phyloP scores from a whole-genome alignment of 1,140 invertebrate species.

The Drosophila pseudoobscura region DNA sequence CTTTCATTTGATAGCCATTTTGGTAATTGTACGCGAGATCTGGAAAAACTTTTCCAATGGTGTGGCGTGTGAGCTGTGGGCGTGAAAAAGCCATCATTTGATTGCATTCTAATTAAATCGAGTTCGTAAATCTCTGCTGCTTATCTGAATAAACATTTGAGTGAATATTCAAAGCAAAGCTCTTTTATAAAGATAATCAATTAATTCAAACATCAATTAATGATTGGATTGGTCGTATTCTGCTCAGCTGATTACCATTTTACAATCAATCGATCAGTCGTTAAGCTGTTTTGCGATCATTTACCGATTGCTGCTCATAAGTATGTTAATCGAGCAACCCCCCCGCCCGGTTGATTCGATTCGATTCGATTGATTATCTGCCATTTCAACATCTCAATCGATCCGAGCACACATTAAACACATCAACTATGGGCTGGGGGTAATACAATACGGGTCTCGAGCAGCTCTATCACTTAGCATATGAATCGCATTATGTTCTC shows the following conservation, averaged over 20 bases:
- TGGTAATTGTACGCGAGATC: no score
- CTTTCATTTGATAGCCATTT: no score
- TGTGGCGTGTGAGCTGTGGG: no score
- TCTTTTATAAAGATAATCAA: conserved; percentile 8
- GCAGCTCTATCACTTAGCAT: conserved; percentile 48
- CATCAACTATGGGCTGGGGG: conserved; percentile 19
- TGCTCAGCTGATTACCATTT: conserved; percentile 26
- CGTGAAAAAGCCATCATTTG: no score
- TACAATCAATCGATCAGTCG: conserved; percentile 43
- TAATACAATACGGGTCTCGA: background rate
- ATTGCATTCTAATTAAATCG: no score
- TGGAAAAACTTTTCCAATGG: no score
- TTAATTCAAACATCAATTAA: conserved; percentile 24
- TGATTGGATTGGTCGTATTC: conserved; percentile 11
- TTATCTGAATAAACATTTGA: no score
- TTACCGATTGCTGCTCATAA: conserved; percentile 22
- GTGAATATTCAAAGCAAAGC: background rate
- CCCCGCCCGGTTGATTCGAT: background rate
- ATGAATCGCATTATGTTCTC: conserved; percentile 52
- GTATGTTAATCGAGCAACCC: conserved; percentile 32
- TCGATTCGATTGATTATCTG: conserved; percentile 41
- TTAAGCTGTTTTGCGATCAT: conserved; percentile 37
- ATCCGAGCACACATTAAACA: conserved; percentile 21
- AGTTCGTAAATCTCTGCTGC: no score
- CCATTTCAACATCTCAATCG: conserved; percentile 49